A percentile compares a stretch with the other conserved stretches of the same genome.
These are phyloP conservation scores for Catagonus wagneri DNA, from an alignment of 2,113 vertebrate species.

Conservation along the genomic window DNA sequence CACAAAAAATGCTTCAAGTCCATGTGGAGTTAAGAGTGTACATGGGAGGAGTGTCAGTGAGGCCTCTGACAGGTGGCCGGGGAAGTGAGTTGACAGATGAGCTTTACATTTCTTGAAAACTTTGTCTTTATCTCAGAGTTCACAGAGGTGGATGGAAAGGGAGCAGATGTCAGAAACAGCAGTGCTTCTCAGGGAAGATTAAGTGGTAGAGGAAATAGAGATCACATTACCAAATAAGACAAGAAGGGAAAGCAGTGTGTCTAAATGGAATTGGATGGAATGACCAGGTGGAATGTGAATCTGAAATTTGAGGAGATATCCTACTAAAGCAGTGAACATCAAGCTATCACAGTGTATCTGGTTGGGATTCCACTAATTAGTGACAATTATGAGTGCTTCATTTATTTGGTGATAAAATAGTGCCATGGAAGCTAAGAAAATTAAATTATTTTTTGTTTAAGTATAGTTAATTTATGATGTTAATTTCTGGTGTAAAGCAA, in stretches of 20 bases:
- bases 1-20: background rate
- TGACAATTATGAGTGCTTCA: background rate
- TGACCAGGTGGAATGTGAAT: conserved; percentile 46
- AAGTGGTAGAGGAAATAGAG: conserved; percentile 64
- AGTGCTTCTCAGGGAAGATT: conserved; percentile 66
- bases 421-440: background rate
- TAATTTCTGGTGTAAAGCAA: background rate
- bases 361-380: background rate
- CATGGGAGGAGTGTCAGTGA: conserved; percentile 5
- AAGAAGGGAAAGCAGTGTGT: background rate
- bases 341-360: background rate
- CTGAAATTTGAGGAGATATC: background rate
- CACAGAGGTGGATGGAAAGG: conserved; percentile 50
- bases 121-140: conserved; percentile 55
- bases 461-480: background rate
- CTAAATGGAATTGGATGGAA: conserved; percentile 3
- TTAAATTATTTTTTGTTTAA: background rate
- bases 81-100: conserved; percentile 67
- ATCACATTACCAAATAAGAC: conserved; percentile 51
- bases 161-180: conserved; percentile 69
- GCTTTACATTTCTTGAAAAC: conserved; percentile 65
- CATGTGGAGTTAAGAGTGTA: background rate
- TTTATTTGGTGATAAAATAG: conserved; percentile 4
- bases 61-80: conserved; percentile 62
- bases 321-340: background rate